Evolutionary conservation across 2,888 invertebrate genomes (phyloP), one percentile per base, ranked within the genome.

Genomic region (Creontiades dilutus): DNA sequence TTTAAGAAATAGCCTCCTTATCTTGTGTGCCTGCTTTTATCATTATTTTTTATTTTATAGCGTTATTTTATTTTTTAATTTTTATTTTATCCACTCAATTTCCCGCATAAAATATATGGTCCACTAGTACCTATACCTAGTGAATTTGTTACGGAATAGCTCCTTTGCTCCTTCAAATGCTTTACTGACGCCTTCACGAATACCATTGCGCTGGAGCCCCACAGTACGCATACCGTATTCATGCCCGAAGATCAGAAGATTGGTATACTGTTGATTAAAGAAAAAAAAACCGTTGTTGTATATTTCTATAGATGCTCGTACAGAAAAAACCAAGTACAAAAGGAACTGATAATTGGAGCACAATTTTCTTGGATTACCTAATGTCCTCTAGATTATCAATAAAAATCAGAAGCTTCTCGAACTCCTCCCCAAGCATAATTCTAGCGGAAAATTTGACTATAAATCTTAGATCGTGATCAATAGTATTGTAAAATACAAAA

Each of bases 271-370:
- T 27, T 37, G 76, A 57, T n/a, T 57, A 7, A 7, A 80, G 14
- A 78, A 28, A 78, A 80, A 23, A 19, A 23, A 68, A 68, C 68
- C 13, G 37, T 37, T 37, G 37, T 37, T 80, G 78, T 80, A 80
- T 80, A 80, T 80, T 80, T 80, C 46, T 80, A 80, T 47, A 80
- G 19, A 46, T 14, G 46, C 78, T 37, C 78, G 37, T 37, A 37
- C 37, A 46, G 16, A 80, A 37, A 37, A 46, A 80, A 47, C n/a
- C 7, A 46, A 16, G 78, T 80, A 80, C 78, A 80, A 80, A 76
- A 76, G 7, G 37, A 37, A 37, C 23, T 27, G 16, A 76, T 57
- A 7, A 16, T 37, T 76, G 16, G 76, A 46, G 78, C 78, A 80
- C 78, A 80, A 80, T 19, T 80, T 52, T 57, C 68, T 68, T 27